Evolutionary conservation across 2,113 vertebrate species (phyloP).

Genomic region (Salminus brasiliensis): DNA sequence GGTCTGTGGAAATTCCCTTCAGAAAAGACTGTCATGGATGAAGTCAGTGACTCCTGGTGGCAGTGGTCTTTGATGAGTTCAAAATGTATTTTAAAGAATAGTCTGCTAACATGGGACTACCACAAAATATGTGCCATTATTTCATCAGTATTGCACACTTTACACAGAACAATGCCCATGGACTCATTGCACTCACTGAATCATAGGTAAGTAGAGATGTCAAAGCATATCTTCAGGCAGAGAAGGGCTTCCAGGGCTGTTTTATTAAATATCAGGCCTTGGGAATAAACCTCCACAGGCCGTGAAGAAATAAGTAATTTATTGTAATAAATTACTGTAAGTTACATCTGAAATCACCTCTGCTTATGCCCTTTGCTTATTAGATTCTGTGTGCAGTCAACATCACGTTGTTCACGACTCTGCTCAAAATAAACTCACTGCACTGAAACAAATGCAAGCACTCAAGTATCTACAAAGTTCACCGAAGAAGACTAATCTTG

Average conservation of each 20-base stretch:
- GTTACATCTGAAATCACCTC: background rate
- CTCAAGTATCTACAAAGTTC: background rate
- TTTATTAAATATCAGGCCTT: background rate
- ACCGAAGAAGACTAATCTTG: background rate
- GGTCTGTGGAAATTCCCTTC: too few relatives aligned
- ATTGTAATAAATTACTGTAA: background rate
- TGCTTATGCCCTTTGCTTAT: constrained; percentile 3
- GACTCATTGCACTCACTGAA: background rate
- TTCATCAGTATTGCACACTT: constrained; percentile 1
- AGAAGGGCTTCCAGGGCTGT: background rate
- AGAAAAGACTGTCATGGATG: too few relatives aligned
- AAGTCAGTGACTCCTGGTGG: too few relatives aligned
- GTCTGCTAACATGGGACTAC: background rate
- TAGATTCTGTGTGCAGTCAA: background rate
- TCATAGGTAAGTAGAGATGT: background rate
- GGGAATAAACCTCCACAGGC: background rate
- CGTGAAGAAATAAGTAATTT: background rate
- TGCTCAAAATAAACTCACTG: background rate
- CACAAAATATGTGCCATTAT: background rate
- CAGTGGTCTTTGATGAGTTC: too few relatives aligned
- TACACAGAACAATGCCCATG: background rate
- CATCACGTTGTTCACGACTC: background rate
- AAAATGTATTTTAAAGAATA: background rate
- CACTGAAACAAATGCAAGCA: background rate
- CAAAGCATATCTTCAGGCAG: background rate